Evolutionary conservation across 2,888 invertebrate genomes (phyloP).

Genomic region (Celastrina argiolus): DNA sequence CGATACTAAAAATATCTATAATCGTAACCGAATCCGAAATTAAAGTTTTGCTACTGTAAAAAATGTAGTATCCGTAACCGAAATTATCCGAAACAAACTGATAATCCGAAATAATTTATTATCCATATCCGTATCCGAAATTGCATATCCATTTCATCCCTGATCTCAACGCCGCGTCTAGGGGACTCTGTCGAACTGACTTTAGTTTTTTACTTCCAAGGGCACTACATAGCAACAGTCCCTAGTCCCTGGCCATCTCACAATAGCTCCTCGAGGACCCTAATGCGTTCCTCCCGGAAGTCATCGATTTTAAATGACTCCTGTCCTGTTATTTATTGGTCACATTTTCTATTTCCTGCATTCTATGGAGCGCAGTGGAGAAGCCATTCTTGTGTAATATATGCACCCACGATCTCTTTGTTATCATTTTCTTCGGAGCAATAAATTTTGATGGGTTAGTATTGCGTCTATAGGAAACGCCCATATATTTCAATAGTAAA

Average conservation of each 20-base stretch:
- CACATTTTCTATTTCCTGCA: slow-evolving; percentile 22
- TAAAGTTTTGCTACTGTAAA: too few relatives aligned
- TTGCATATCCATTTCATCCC: too few relatives aligned
- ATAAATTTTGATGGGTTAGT: slow-evolving; percentile 14
- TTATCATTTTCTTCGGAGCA: slow-evolving; percentile 8
- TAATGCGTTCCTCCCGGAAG: slow-evolving; percentile 37
- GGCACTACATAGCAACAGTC: not conserved
- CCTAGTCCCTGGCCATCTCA: not conserved
- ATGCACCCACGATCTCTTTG: slow-evolving; percentile 21
- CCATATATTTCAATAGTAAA: slow-evolving; percentile 1
- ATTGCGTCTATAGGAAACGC: not conserved
- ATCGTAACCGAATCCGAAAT: too few relatives aligned
- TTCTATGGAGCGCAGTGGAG: slow-evolving; percentile 15
- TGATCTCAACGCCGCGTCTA: too few relatives aligned
- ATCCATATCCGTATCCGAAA: too few relatives aligned
- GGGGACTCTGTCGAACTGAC: too few relatives aligned
- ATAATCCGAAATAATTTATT: too few relatives aligned
- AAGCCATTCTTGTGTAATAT: slow-evolving; percentile 15
- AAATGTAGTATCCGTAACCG: too few relatives aligned
- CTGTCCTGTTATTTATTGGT: slow-evolving; percentile 22
- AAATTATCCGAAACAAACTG: too few relatives aligned
- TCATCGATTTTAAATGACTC: slow-evolving; percentile 34
- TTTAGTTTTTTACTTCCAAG: not conserved
- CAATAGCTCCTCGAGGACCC: slow-evolving; percentile 21
- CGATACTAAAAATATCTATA: too few relatives aligned